phyloP scores from a whole-genome alignment of 2,888 invertebrate species.

The Catocala nupta region DNA sequence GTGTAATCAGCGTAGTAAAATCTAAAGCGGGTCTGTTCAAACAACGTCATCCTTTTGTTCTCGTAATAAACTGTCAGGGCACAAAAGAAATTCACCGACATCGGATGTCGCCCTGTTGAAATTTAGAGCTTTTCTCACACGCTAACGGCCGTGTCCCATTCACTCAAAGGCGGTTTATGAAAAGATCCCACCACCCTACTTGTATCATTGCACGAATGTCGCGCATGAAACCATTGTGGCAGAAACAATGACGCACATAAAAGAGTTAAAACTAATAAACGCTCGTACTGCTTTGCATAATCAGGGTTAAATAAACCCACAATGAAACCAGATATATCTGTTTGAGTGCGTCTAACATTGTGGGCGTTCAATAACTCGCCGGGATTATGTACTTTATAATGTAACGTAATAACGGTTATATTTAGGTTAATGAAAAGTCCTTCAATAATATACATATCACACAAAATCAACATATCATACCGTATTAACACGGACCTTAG shows the following conservation, averaged over 20 bases:
- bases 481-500: too few relatives aligned
- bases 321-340: conserved; percentile 12
- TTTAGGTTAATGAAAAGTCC: too few relatives aligned
- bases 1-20: conserved; percentile 77
- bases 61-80: conserved; percentile 80
- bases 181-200: conserved; percentile 56
- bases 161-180: conserved; percentile 65
- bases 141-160: conserved; percentile 62
- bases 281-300: conserved; percentile 28
- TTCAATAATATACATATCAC: too few relatives aligned
- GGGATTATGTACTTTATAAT: too few relatives aligned
- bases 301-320: conserved; percentile 17
- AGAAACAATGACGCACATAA: conserved; percentile 45
- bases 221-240: conserved; percentile 44
- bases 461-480: too few relatives aligned
- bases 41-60: conserved; percentile 79
- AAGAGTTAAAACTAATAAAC: conserved; percentile 54
- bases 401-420: too few relatives aligned
- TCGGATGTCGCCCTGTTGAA: conserved; percentile 72
- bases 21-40: conserved; percentile 77
- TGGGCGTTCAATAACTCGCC: too few relatives aligned
- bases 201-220: conserved; percentile 52
- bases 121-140: conserved; percentile 68
- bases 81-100: conserved; percentile 80
- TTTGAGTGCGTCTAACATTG: neutral